These are phyloP conservation scores for Iguana delicatissima DNA, from an alignment of 2,797 vertebrate species.

Conservation along the genomic window DNA sequence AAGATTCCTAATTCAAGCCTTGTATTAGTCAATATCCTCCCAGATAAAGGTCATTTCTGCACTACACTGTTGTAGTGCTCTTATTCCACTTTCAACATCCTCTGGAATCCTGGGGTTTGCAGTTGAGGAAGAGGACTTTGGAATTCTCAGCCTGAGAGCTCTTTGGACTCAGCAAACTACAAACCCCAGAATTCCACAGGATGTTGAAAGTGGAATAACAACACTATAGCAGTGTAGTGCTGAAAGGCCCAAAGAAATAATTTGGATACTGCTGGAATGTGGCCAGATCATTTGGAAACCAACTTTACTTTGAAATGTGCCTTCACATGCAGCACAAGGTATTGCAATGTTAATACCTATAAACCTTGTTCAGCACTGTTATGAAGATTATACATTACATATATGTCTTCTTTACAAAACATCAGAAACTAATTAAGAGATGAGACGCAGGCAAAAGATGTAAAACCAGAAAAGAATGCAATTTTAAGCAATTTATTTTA, in stretches of 20 bases:
- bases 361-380: conserved; percentile 28
- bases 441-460: conserved; percentile 13
- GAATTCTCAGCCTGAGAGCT: no score
- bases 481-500: not conserved
- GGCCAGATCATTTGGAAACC: conserved; percentile 46
- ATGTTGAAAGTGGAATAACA: no score
- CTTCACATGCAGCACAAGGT: conserved; percentile 37
- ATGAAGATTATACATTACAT: not conserved
- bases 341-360: conserved; percentile 32
- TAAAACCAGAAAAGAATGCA: conserved; percentile 3
- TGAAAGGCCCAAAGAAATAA: conserved; percentile 28
- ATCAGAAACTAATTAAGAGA: conserved; percentile 48
- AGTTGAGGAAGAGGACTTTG: no score
- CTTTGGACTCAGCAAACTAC: no score
- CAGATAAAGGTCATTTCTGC: conserved; percentile 38
- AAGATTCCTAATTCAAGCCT: conserved; percentile 65
- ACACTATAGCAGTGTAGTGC: no score
- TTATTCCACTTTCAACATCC: no score
- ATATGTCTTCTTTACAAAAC: conserved; percentile 4
- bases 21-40: conserved; percentile 52
- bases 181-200: no score
- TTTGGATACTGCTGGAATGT: conserved; percentile 47
- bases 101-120: no score
- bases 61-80: no score
- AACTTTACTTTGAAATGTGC: conserved; percentile 49